phyloP scores from a whole-genome alignment of 2,888 invertebrate species.

The Aproaerema taeniolella region DNA sequence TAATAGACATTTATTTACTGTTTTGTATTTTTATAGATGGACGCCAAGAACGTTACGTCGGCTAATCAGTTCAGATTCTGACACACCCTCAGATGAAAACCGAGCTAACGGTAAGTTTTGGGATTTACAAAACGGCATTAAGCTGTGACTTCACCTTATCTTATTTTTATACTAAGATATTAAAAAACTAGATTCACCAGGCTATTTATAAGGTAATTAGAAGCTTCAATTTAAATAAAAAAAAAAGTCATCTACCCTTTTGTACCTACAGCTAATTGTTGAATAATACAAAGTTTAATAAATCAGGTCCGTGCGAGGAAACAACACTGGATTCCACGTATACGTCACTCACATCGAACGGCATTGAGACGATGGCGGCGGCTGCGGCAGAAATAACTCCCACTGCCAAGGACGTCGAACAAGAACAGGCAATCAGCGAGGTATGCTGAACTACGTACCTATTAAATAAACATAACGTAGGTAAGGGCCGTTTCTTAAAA shows the following conservation, averaged over 20 bases:
- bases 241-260: too few relatives aligned
- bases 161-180: too few relatives aligned
- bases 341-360: conserved; percentile 52
- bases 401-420: conserved; percentile 28
- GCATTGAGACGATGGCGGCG: conserved; percentile 30
- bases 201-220: too few relatives aligned
- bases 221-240: too few relatives aligned
- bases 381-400: conserved; percentile 30
- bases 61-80: conserved; percentile 54
- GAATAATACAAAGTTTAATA: background rate
- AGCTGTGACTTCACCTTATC: too few relatives aligned
- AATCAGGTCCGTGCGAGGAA: conserved; percentile 33
- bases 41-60: conserved; percentile 55
- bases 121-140: too few relatives aligned
- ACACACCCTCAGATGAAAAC: conserved; percentile 38
- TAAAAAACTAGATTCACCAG: too few relatives aligned
- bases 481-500: too few relatives aligned
- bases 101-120: conserved; percentile 37
- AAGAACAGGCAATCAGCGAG: conserved; percentile 40
- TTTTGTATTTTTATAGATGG: conserved; percentile 49
- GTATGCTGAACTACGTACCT: too few relatives aligned
- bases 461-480: too few relatives aligned
- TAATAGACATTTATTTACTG: too few relatives aligned
- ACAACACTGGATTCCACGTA: conserved; percentile 39
- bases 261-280: background rate